Percentiles rank a stretch among this genome's conserved stretches.
Evolutionary conservation across 1,140 invertebrate genomes (phyloP).

Genomic region (Diprion similis): DNA sequence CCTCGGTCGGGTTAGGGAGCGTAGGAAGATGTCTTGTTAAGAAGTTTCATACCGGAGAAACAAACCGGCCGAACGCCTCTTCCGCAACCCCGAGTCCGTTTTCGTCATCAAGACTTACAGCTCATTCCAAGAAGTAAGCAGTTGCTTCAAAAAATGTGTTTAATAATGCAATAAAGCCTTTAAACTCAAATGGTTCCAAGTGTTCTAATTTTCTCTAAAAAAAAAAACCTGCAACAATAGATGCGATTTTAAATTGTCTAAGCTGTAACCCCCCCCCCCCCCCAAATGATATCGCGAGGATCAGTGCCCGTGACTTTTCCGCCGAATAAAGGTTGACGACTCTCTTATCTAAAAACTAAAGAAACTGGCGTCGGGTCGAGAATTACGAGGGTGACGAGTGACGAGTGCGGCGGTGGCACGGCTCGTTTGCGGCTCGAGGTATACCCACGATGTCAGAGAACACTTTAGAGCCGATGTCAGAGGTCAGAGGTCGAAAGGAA

Average conservation of each 20-base stretch:
- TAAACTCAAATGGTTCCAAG: no score
- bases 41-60: neutral
- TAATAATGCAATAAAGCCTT: neutral
- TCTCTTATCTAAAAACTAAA: neutral
- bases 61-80: neutral
- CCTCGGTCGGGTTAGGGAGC: neutral
- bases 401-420: no score
- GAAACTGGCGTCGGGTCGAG: neutral
- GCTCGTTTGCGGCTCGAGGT: neutral
- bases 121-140: neutral
- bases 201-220: no score
- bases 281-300: neutral
- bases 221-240: no score
- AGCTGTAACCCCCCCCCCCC: no score
- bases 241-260: no score
- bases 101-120: neutral
- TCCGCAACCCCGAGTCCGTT: no score
- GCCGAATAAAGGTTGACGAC: neutral
- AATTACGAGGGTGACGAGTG: neutral
- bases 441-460: neutral
- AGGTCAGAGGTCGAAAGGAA: neutral
- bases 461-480: neutral
- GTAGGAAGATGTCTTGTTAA: neutral
- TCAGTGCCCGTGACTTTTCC: neutral
- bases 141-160: neutral